phyloP scores from a whole-genome alignment of 2,797 vertebrate species.

The Cuniculus paca region DNA sequence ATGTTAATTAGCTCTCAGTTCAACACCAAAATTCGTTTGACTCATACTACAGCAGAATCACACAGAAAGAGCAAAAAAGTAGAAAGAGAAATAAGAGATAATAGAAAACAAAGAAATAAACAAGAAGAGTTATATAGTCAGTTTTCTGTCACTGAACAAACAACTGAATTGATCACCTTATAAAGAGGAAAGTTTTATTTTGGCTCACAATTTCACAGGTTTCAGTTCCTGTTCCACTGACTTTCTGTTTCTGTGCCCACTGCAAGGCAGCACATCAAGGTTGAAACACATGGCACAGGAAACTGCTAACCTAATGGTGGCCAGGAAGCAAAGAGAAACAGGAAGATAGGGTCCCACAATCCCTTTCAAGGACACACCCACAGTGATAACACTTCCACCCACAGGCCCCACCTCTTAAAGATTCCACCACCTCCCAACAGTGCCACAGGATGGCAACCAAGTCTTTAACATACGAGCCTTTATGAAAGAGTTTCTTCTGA shows the following conservation, averaged over 20 bases:
- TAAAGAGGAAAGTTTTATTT: not conserved
- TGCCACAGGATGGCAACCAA: not conserved
- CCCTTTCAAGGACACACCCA: not conserved
- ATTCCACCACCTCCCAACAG: not conserved
- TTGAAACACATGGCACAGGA: not conserved
- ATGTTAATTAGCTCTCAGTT: not conserved
- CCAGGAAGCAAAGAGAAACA: not conserved
- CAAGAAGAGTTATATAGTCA: not conserved
- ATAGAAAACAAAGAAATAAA: not conserved
- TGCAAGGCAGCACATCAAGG: not conserved
- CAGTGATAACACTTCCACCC: not conserved
- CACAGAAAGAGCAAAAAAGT: not conserved
- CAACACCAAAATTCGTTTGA: not conserved
- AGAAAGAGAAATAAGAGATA: not conserved
- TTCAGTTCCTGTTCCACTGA: not conserved
- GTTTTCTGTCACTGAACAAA: not conserved
- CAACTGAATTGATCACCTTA: not conserved
- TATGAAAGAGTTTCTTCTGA: not conserved
- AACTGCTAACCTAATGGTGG: not conserved
- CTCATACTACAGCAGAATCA: not conserved
- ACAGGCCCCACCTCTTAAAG: not conserved
- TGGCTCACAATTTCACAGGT: not conserved
- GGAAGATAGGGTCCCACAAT: not conserved
- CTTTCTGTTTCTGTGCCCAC: too few species aligned
- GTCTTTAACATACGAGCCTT: not conserved